Conservation (phyloP, 2,888 invertebrate species). For the Xestia xanthographa region DNA sequence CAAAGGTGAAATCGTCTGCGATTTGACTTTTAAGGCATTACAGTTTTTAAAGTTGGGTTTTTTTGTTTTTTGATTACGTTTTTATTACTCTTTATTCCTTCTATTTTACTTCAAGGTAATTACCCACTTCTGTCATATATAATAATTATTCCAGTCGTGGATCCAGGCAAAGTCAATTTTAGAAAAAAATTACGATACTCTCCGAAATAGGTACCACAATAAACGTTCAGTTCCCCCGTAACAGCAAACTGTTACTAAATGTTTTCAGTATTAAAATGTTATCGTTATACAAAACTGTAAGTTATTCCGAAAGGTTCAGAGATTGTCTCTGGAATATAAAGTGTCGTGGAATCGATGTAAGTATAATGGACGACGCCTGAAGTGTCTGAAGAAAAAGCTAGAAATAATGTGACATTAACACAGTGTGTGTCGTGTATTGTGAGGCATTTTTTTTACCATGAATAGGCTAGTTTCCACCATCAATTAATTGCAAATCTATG, state of each 20-base stretch:
- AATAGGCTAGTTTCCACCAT: no score
- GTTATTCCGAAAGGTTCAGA: conserved; percentile 35
- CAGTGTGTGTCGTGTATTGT: neutral
- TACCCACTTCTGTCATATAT: neutral
- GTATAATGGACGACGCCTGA: conserved; percentile 21
- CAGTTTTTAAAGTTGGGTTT: neutral
- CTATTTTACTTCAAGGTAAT: neutral
- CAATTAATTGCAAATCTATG: no score
- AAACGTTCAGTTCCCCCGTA: neutral
- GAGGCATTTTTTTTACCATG: neutral
- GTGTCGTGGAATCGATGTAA: conserved; percentile 10
- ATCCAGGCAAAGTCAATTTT: neutral
- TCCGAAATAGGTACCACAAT: neutral
- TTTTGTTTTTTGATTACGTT: neutral
- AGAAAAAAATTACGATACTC: neutral
- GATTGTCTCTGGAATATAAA: conserved; percentile 44
- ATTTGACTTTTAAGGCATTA: neutral
- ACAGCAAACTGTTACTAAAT: conserved; percentile 11
- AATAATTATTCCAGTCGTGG: neutral
- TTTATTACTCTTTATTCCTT: neutral
- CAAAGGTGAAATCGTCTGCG: neutral
- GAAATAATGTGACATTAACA: neutral
- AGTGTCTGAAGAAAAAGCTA: neutral
- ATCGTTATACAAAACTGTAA: conserved; percentile 29
- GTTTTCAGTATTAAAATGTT: conserved; percentile 21